Percentiles rank a stretch among this genome's conserved stretches.
Evolutionary conservation across 2,113 vertebrate genomes (phyloP).

Genomic region (Phylloscopus trochiloides): DNA sequence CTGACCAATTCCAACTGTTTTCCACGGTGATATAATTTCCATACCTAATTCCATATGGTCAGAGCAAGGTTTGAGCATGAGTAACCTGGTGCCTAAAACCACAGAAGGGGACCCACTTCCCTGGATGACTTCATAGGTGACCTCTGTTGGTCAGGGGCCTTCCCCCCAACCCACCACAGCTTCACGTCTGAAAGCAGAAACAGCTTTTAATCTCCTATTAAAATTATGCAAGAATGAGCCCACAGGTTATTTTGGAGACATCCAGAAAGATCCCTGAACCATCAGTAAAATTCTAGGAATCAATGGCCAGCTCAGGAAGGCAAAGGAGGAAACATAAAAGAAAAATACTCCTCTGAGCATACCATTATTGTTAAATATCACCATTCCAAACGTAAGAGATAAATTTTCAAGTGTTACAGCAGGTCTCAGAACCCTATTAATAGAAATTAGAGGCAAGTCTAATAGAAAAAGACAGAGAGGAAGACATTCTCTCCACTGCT

Average conservation of each 20-base stretch:
- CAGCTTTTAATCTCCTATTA: background rate
- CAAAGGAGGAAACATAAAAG: background rate
- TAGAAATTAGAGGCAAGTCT: slow-evolving; percentile 56
- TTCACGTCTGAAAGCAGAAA: background rate
- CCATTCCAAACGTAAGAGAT: slow-evolving; percentile 55
- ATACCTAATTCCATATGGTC: background rate
- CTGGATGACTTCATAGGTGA: background rate
- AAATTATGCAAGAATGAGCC: background rate
- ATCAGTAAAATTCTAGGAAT: slow-evolving; percentile 2
- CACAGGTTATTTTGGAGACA: background rate
- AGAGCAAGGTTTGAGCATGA: background rate
- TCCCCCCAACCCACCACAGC: background rate
- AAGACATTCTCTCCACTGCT: slow-evolving; percentile 54
- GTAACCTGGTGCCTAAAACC: background rate
- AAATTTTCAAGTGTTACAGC: slow-evolving; percentile 59
- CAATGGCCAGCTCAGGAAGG: background rate
- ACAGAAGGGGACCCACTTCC: background rate
- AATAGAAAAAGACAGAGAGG: slow-evolving; percentile 54
- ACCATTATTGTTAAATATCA: slow-evolving; percentile 71
- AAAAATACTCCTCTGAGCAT: slow-evolving; percentile 19
- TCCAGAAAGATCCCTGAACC: background rate
- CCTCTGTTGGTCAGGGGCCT: background rate
- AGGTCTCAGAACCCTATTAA: slow-evolving; percentile 65
- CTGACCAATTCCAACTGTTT: background rate
- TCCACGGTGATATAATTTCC: background rate